phyloP scores from a whole-genome alignment of 2,113 vertebrate species.

The Platichthys flesus region DNA sequence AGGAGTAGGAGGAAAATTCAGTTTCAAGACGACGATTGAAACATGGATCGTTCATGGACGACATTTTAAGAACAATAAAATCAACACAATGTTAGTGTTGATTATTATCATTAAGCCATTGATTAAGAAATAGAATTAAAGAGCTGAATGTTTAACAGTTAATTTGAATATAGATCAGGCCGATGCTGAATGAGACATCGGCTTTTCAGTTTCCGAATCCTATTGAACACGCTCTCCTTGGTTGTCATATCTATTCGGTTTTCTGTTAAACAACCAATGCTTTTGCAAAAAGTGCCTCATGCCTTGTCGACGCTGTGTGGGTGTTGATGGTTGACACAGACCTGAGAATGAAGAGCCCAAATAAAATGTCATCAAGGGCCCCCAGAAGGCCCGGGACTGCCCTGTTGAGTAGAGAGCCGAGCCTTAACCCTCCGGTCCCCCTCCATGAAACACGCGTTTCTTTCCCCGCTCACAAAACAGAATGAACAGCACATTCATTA shows the following conservation, averaged over 20 bases:
- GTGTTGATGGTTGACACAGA: constrained; percentile 34
- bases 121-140: constrained; percentile 28
- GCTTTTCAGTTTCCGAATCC: not conserved
- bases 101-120: constrained; percentile 18
- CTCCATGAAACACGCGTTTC: constrained; percentile 34
- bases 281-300: constrained; percentile 3
- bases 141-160: constrained; percentile 17
- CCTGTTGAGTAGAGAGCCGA: constrained; percentile 11
- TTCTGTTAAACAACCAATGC: not conserved
- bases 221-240: not conserved
- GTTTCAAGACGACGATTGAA: too few relatives aligned
- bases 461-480: not conserved
- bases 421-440: constrained; percentile 26
- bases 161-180: constrained; percentile 20
- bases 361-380: constrained; percentile 48
- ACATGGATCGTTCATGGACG: too few relatives aligned
- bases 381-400: constrained; percentile 12
- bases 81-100: not conserved
- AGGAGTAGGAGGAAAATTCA: too few relatives aligned
- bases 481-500: constrained; percentile 5
- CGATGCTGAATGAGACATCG: constrained; percentile 10
- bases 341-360: constrained; percentile 40
- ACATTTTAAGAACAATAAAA: not conserved
- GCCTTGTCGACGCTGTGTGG: constrained; percentile 19
- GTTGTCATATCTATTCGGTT: not conserved